phyloP scores from a whole-genome alignment of 2,113 vertebrate species.

The Rhabdomys dilectus region DNA sequence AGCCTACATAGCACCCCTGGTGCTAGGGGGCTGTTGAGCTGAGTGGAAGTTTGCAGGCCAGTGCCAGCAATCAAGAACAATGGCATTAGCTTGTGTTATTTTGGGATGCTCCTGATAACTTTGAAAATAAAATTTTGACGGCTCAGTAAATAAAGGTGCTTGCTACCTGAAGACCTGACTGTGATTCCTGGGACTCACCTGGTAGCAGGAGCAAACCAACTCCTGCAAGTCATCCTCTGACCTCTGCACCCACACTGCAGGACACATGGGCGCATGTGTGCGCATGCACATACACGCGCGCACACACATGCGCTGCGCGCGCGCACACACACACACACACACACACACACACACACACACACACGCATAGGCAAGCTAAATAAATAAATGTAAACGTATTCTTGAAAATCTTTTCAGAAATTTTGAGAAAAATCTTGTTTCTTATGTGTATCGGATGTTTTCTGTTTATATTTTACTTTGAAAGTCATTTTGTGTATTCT shows the following conservation, averaged over 20 bases:
- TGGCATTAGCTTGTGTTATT: not conserved
- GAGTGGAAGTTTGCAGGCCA: not conserved
- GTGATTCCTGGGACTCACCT: not conserved
- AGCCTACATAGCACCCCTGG: not conserved
- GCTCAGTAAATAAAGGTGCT: not conserved
- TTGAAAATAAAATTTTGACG: slow-evolving; percentile 24
- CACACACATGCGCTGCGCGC: too few relatives aligned
- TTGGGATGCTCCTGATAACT: not conserved
- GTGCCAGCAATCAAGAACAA: not conserved
- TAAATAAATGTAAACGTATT: not conserved
- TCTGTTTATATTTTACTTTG: not conserved
- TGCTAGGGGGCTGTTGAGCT: not conserved
- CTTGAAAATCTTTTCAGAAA: not conserved
- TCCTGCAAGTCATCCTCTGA: not conserved
- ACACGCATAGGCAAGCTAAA: too few relatives aligned
- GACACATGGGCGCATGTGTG: too few relatives aligned
- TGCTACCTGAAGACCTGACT: not conserved
- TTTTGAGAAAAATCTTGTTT: slow-evolving; percentile 18
- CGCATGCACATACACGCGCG: too few relatives aligned
- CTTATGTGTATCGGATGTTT: not conserved
- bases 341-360: not conserved
- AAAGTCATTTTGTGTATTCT: slow-evolving; percentile 48
- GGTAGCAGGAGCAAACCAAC: not conserved
- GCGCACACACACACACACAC: too few relatives aligned
- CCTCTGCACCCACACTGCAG: not conserved